A percentile compares a stretch with the other conserved stretches of the same genome.
Evolutionary conservation across 2,888 invertebrate genomes (phyloP).

Genomic region (Synanthedon vespiformis): DNA sequence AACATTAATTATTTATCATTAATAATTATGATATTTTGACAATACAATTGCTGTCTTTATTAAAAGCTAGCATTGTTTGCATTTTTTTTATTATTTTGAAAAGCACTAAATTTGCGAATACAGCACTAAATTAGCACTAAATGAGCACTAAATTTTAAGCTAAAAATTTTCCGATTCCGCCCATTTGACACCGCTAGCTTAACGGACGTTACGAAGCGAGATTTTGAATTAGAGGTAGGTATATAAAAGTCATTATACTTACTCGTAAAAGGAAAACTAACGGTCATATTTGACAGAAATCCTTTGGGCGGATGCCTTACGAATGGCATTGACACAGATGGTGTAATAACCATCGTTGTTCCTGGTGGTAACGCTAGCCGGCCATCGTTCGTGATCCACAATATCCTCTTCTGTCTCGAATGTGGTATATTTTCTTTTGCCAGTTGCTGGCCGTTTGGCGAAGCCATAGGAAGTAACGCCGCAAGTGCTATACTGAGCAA

Average conservation of each 20-base stretch:
- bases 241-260: slow-evolving; percentile 45
- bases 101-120: too few relatives aligned
- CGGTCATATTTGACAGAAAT: slow-evolving; percentile 85
- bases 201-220: too few relatives aligned
- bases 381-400: slow-evolving; percentile 89
- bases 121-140: too few relatives aligned
- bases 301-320: slow-evolving; percentile 88
- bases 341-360: slow-evolving; percentile 82
- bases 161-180: too few relatives aligned
- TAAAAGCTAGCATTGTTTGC: too few relatives aligned
- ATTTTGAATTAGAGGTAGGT: not conserved
- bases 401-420: slow-evolving; percentile 83
- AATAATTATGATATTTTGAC: too few relatives aligned
- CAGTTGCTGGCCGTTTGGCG: slow-evolving; percentile 30
- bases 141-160: too few relatives aligned
- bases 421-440: slow-evolving; percentile 68
- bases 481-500: slow-evolving; percentile 59
- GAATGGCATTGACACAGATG: slow-evolving; percentile 84
- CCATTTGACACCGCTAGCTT: too few relatives aligned
- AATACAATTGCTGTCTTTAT: too few relatives aligned
- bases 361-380: slow-evolving; percentile 86
- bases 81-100: too few relatives aligned
- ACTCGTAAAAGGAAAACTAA: slow-evolving; percentile 89
- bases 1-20: too few relatives aligned
- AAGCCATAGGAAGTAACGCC: slow-evolving; percentile 51